Evolutionary conservation across 2,888 invertebrate species (phyloP).

Genomic region (Teleogryllus oceanicus): DNA sequence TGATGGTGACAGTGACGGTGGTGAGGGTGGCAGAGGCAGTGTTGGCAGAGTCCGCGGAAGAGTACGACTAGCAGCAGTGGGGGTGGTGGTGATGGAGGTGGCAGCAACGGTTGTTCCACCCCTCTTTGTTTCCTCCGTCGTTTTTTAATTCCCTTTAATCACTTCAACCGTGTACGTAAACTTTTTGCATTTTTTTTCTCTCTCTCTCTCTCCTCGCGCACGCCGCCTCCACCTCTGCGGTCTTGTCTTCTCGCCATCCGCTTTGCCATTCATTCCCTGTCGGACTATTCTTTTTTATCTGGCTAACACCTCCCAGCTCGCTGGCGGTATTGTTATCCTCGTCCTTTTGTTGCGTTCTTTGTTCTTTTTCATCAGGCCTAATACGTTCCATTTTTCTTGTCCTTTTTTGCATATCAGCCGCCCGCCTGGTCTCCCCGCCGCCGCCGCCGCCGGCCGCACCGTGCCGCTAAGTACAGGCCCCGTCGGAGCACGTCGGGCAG

Average conservation of each 20-base stretch:
- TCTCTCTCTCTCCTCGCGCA: not conserved
- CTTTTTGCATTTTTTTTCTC: not conserved
- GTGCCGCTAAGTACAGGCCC: not conserved
- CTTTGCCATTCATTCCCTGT: not conserved
- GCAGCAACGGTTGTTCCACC: not conserved
- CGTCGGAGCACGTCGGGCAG: not conserved
- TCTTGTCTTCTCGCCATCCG: slow-evolving; percentile 1
- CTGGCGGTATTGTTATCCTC: not conserved
- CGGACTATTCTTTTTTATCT: slow-evolving; percentile 4
- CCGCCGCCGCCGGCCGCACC: not conserved
- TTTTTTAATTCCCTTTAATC: not conserved
- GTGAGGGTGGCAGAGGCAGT: not conserved
- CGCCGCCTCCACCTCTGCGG: not conserved
- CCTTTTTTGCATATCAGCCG: not conserved
- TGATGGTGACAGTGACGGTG: not conserved
- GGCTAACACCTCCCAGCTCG: not conserved
- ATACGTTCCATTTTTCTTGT: slow-evolving; percentile 18
- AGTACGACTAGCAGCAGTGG: slow-evolving; percentile 32
- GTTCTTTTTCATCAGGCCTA: not conserved
- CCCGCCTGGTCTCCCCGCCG: not conserved
- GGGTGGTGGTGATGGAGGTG: slow-evolving; percentile 12
- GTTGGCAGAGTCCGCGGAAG: not conserved
- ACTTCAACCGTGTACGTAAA: not conserved
- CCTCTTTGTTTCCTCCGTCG: not conserved
- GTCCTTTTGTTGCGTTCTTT: not conserved